A percentile compares a stretch with the other conserved stretches of the same genome.
Conservation (phyloP, 1,140 invertebrate species). For the Linepithema humile region DNA sequence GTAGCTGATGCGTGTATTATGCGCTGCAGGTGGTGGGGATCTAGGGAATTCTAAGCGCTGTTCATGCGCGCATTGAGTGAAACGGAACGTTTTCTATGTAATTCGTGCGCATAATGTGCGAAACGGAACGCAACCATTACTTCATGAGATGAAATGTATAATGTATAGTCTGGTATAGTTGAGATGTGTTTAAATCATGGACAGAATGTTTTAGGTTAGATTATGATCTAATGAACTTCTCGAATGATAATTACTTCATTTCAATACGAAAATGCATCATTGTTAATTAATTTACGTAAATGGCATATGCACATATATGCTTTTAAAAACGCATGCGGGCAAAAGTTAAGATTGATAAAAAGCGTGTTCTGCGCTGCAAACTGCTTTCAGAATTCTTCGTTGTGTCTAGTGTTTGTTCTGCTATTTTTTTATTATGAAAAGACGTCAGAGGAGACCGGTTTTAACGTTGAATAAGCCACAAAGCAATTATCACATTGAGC, state of each 20-base stretch:
- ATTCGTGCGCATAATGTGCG: too few relatives aligned
- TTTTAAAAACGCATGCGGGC: background rate
- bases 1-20: too few relatives aligned
- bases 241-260: background rate
- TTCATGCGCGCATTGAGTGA: too few relatives aligned
- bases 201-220: conserved; percentile 26
- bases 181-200: background rate
- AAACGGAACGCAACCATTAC: too few relatives aligned
- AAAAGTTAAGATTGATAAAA: background rate
- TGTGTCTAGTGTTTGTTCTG: background rate
- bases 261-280: background rate
- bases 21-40: too few relatives aligned
- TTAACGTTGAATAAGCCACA: conserved; percentile 78
- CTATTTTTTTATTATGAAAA: conserved; percentile 75
- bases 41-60: too few relatives aligned
- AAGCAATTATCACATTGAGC: conserved; percentile 69
- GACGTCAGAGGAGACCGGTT: conserved; percentile 78
- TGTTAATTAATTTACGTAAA: background rate
- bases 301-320: background rate
- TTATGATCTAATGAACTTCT: background rate
- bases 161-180: background rate
- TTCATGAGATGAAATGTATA: too few relatives aligned
- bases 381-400: background rate
- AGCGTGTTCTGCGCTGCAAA: background rate
- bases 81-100: too few relatives aligned